Base-by-base conservation (phyloP, 2,113 vertebrate species). In the Aplodontia rufa region DNA sequence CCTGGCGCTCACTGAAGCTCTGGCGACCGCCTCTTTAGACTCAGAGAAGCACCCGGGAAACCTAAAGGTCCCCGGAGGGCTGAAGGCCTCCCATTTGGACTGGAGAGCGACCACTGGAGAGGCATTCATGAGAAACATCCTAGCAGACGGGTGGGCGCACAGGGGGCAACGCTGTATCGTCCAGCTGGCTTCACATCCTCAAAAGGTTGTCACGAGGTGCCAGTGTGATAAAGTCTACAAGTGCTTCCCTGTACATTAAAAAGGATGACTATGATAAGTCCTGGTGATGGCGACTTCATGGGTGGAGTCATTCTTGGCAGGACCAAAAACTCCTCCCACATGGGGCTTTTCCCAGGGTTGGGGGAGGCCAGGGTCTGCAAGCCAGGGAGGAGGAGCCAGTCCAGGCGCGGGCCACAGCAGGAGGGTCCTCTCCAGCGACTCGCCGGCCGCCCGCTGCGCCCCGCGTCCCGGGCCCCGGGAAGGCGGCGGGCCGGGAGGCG, bases 41-140 rank as follows among this genome's bases (percentile, higher is more conserved):
- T 99, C 99, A 12, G 99, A 98, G 98, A 99, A 99, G 98, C 98
- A 99, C 89, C 98, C 78, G 0, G 99, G 99, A 84, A 99, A 98
- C 97, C 99, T 99, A 98, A 97, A 99, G 98, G 97, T 98, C 96
- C 98, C 98, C 5, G 98, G 96, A 0, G 98, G 98, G 88, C 99
- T 98, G 85, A 99, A 99, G 93, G 99, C 98, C 96, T 99, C 99
- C 99, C 99, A 99, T 98, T 99, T 98, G 68, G 99, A 99, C 98
- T 98, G 99, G 96, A 99, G 99, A 97, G 98, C 98, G 98, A 99
- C 98, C 96, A 99, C 98, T 98, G 99, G 99, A 97, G 99, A 98
- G 88, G 98, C 98, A 85, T 99, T 99, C 99, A 99, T 99, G 98
- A 99, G 99, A 98, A 99, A 99, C 99, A 99, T 99, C 99, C 99